Evolutionary conservation across 2,888 invertebrate genomes (phyloP), one percentile per base, ranked within the genome.

Genomic region (Anoplius nigerrimus): DNA sequence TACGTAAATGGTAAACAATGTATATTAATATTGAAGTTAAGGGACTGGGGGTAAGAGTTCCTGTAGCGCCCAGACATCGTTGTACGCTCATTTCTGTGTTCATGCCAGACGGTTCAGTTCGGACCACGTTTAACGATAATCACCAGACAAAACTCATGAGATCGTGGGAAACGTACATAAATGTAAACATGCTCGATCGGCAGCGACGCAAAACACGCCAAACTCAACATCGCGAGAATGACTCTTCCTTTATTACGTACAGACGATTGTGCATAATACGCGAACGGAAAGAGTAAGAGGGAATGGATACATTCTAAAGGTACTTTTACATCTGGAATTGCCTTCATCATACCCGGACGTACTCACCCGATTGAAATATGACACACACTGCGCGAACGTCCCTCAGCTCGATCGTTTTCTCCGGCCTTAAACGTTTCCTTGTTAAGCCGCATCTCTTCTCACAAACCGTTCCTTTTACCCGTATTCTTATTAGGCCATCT

Each of bases 11-110:
- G 72, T 84, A 82, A 82, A 82, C 82, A 77, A 79, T 85, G 83
- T 86, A 87, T 83, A 86, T 87, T 87, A 87, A 48, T 48, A 48
- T 87, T 84, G 83, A 81, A 78, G 81, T 80, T 84, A 81, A 79
- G 82, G 72, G 82, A 81, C 78, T 82, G 82, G 79, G 79, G 77
- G 82, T 85, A 86, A 83, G 83, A 82, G 84, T 75, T 83, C 79
- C 86, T 84, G 85, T 83, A 86, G 87, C 86, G 81, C 81, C 85
- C 82, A 80, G 74, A 83, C 81, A 81, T 83, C 82, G 79, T 76
- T 79, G 84, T 82, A 84, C 34, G 4, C 11, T 34, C 64, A 73
- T 78, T 56, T 76, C 62, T 78, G 80, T 81, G 81, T 85, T 84
- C 83, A 83, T 82, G 83, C 34, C 70, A 75, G 74, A 83, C 77